A percentile compares a stretch with the other conserved stretches of the same genome.
Evolutionary conservation across 2,113 vertebrate genomes (phyloP).

Genomic region (Apeltes quadracus): DNA sequence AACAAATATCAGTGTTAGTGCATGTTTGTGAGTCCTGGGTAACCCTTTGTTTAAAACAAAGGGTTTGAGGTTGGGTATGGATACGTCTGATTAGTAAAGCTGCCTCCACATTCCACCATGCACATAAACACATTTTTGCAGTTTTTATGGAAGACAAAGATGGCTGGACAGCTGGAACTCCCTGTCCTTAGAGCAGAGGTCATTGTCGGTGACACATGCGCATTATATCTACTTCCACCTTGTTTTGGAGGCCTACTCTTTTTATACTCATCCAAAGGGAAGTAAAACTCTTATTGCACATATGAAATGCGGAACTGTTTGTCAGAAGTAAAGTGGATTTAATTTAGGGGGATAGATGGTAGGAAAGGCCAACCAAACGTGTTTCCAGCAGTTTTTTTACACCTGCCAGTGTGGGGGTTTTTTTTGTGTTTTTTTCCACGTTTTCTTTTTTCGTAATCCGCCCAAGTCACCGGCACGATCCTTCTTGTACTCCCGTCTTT

Average conservation of each 20-base stretch:
- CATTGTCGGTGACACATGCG: conserved; percentile 20
- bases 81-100: background rate
- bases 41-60: background rate
- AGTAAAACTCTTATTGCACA: background rate
- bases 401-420: background rate
- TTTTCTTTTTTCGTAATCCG: background rate
- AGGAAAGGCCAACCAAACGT: background rate
- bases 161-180: conserved; percentile 20
- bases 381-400: background rate
- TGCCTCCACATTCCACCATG: background rate
- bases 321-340: background rate
- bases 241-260: background rate
- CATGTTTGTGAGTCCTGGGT: background rate
- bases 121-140: background rate
- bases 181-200: conserved; percentile 20
- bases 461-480: background rate
- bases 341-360: background rate
- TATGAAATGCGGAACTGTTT: background rate
- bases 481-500: background rate
- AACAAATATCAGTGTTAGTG: conserved; percentile 20
- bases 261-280: background rate
- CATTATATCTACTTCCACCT: background rate
- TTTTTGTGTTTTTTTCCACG: too few species aligned
- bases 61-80: background rate
- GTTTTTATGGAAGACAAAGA: conserved; percentile 4